Conservation (phyloP, 2,113 vertebrate species). For the Heterotis niloticus region DNA sequence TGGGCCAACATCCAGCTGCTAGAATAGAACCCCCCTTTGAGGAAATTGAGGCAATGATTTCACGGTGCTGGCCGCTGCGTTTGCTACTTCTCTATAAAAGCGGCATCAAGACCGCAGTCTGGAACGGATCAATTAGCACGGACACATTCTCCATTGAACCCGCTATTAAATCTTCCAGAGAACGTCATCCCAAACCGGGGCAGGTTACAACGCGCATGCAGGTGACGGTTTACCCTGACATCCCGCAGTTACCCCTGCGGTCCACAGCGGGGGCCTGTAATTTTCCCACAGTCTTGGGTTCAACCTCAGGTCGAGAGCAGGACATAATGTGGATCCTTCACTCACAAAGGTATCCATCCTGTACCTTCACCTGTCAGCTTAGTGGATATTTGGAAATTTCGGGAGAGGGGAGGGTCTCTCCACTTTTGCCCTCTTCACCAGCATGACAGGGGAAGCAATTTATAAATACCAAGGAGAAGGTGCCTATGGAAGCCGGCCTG, state of each 20-base stretch:
- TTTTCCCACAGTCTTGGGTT: slow-evolving; percentile 63
- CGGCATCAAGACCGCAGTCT: too few relatives aligned
- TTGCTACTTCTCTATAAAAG: too few relatives aligned
- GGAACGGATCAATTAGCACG: too few relatives aligned
- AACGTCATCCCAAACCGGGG: slow-evolving; percentile 27
- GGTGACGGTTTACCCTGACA: slow-evolving; percentile 50
- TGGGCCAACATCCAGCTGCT: too few relatives aligned
- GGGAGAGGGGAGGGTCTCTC: slow-evolving; percentile 27
- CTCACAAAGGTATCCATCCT: slow-evolving; percentile 43
- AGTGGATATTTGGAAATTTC: slow-evolving; percentile 46
- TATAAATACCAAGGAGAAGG: slow-evolving; percentile 48
- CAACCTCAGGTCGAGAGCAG: slow-evolving; percentile 53
- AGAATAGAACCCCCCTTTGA: too few relatives aligned
- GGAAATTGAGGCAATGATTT: too few relatives aligned
- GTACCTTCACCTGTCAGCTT: slow-evolving; percentile 57
- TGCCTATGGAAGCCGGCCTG: slow-evolving; percentile 50
- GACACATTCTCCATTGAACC: too few relatives aligned
- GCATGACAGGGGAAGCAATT: slow-evolving; percentile 61
- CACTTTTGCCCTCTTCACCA: slow-evolving; percentile 39
- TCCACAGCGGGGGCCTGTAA: slow-evolving; percentile 58
- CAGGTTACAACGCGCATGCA: slow-evolving; percentile 52
- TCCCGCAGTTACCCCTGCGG: slow-evolving; percentile 44
- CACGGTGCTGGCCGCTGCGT: too few relatives aligned
- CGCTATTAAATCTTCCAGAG: neutral
- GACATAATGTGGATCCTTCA: slow-evolving; percentile 34